Base-by-base conservation (phyloP, 2,888 invertebrate species). In the Auanema sp. region DNA sequence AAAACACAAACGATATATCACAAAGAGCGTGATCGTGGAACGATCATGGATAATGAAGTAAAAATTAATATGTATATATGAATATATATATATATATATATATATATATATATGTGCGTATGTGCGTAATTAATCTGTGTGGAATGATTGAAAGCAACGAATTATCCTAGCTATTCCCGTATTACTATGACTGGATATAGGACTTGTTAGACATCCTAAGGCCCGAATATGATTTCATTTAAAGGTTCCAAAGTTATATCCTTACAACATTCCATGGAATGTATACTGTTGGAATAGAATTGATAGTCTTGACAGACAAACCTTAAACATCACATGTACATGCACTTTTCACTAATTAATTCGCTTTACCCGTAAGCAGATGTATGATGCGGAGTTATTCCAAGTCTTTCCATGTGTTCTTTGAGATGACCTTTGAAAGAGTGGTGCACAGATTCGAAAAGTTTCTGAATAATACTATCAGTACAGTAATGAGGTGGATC, bases 321-420 rank as follows among this genome's bases (percentile, higher is more conserved):
- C 58, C 76, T 76, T 64, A 44, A 73, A 65, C 40, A 0, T 33
- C n/a, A 16, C 53, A 5, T 40, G 2, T 16, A 50, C 12, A 12
- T 21, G n/a, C 11, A 23, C 47, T 16, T 18, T 3, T 47, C 3
- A 47, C 16, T 47, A 47, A 10, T 47, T 21, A 47, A 43, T 43
- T 12, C 43, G 12, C n/a, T 43, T 58, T 60, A 75, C 78, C 80
- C 83, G 65, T 77, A 83, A 49, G 74, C 70, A 6, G 80, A 60
- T 2, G 79, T 65, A 62, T 83, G 79, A 55, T 79, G 78, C 8
- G 80, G 80, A 3, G 78, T 72, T 43, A 83, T 74, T n/a, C 75
- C 79, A 55, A 76, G 60, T 21, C 66, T 65, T 14, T 55, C 64
- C 41, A 83, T 64, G 24, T 73, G 74, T 47, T 71, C 69, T 33